These are phyloP conservation scores for Lordiphosa stackelbergi DNA, from an alignment of 1,140 invertebrate species.

Conservation along the genomic window DNA sequence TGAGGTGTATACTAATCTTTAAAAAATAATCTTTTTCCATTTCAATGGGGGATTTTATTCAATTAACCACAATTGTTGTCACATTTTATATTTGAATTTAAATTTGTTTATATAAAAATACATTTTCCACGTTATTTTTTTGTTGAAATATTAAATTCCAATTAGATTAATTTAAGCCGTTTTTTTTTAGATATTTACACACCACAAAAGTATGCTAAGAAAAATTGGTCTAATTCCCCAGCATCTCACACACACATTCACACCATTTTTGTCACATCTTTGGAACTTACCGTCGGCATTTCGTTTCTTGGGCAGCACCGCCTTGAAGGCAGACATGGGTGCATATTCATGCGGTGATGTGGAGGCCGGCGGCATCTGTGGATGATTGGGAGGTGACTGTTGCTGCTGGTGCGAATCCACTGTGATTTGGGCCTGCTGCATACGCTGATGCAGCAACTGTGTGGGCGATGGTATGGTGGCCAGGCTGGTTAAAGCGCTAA, in stretches of 20 bases:
- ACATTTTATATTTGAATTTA: no score
- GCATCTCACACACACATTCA: slow-evolving; percentile 1
- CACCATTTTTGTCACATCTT: not conserved
- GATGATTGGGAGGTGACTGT: slow-evolving; percentile 37
- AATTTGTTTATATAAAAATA: no score
- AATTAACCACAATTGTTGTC: no score
- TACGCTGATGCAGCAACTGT: slow-evolving; percentile 67
- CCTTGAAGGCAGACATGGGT: slow-evolving; percentile 73
- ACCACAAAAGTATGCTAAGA: not conserved
- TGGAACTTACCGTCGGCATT: slow-evolving; percentile 69
- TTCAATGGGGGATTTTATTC: no score
- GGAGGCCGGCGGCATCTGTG: slow-evolving; percentile 55
- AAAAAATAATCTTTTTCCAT: no score
- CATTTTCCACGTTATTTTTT: no score
- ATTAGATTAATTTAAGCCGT: no score
- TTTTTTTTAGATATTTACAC: not conserved
- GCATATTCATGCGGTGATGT: slow-evolving; percentile 66
- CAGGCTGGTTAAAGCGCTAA: slow-evolving; percentile 66
- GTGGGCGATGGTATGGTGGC: slow-evolving; percentile 71
- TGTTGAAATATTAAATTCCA: no score
- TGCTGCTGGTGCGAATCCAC: slow-evolving; percentile 53
- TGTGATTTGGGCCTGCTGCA: slow-evolving; percentile 55
- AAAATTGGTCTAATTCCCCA: not conserved
- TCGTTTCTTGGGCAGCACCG: slow-evolving; percentile 71
- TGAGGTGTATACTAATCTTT: no score